A percentile compares a stretch with the other conserved stretches of the same genome.
Evolutionary conservation across 2,113 vertebrate species (phyloP).

Genomic region (Sapajus apella): DNA sequence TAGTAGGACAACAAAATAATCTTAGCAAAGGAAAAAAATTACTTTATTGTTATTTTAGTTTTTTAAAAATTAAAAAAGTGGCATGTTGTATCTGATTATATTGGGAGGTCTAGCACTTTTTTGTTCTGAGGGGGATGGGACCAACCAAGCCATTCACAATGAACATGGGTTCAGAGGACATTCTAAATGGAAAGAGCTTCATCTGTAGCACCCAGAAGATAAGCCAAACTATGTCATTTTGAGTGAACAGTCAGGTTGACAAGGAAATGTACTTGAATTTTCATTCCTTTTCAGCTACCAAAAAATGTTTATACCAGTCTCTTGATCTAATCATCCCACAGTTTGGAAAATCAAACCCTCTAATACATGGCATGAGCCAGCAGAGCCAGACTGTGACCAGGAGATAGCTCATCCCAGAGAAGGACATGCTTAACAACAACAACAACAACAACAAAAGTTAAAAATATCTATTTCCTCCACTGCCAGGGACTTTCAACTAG

Average conservation of each 20-base stretch:
- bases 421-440: constrained; percentile 29
- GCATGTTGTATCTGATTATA: constrained; percentile 79
- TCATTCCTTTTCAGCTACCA: constrained; percentile 74
- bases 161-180: constrained; percentile 60
- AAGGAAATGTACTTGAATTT: constrained; percentile 84
- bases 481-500: not conserved
- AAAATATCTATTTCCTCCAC: constrained; percentile 26
- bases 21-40: constrained; percentile 72
- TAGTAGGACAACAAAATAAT: constrained; percentile 80
- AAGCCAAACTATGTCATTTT: constrained; percentile 68
- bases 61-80: constrained; percentile 75
- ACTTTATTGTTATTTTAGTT: constrained; percentile 84
- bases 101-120: constrained; percentile 54
- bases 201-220: not conserved
- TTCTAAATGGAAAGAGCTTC: constrained; percentile 56
- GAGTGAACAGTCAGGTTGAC: constrained; percentile 56
- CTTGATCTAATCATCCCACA: constrained; percentile 61
- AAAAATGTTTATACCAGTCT: constrained; percentile 74
- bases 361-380: constrained; percentile 11
- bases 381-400: not conserved
- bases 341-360: not conserved
- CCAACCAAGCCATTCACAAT: constrained; percentile 70
- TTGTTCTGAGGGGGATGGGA: constrained; percentile 56
- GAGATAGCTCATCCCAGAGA: constrained; percentile 43
- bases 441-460: not conserved